Conservation (phyloP, 2,888 invertebrate genomes). For the Cabera pusaria region DNA sequence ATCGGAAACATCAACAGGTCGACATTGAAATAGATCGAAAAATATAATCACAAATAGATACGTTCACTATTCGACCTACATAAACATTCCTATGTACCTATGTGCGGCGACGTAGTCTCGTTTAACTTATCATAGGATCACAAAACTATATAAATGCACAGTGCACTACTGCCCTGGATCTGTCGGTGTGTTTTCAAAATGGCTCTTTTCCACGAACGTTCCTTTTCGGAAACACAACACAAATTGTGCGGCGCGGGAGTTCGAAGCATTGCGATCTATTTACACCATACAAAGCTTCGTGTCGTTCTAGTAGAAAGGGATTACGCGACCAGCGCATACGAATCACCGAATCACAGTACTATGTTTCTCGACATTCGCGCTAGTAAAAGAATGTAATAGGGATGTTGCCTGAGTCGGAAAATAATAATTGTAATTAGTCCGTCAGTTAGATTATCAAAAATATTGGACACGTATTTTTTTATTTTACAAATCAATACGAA, state of each 20-base stretch:
- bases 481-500: too few species aligned
- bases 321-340: slow-evolving; percentile 24
- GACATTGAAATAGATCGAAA: slow-evolving; percentile 71
- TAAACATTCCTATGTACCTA: slow-evolving; percentile 54
- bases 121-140: slow-evolving; percentile 63
- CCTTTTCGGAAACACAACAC: slow-evolving; percentile 95
- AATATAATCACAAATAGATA: slow-evolving; percentile 61
- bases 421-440: too few species aligned
- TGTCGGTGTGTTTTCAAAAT: slow-evolving; percentile 94
- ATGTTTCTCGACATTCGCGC: too few species aligned
- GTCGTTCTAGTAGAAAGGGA: slow-evolving; percentile 22
- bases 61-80: slow-evolving; percentile 66
- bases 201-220: slow-evolving; percentile 92
- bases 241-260: slow-evolving; percentile 82
- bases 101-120: slow-evolving; percentile 63
- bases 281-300: slow-evolving; percentile 34
- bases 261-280: slow-evolving; percentile 32
- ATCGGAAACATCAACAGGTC: slow-evolving; percentile 66
- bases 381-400: too few species aligned
- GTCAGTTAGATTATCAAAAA: too few species aligned
- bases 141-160: slow-evolving; percentile 66
- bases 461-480: too few species aligned
- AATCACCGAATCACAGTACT: slow-evolving; percentile 29
- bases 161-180: slow-evolving; percentile 69
- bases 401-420: too few species aligned